Evolutionary conservation across 92 coral and sea anemone species (phyloP), one percentile per base, ranked within the genome.

Genomic region (Siderastrea radians): DNA sequence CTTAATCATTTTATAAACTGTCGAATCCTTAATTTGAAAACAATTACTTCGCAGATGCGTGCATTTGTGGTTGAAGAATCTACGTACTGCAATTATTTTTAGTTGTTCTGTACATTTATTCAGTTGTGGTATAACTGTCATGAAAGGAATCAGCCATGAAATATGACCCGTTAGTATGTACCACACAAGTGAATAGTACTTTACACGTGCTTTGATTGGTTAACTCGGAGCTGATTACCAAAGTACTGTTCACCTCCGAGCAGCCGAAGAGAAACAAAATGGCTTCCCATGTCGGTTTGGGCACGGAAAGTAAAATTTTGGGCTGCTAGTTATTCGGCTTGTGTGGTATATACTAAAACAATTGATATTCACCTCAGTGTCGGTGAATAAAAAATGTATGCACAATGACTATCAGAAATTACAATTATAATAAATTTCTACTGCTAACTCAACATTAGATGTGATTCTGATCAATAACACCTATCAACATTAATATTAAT

Each of bases 401-500:
- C n/a, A n/a, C n/a, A n/a, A n/a, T n/a, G 67, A 61, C 67, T 16
- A 61, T 61, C 67, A 61, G 67, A 61, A 55, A 3, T 55, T 2
- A 55, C 7, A 55, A 55, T 55, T 55, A 1, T 55, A 7, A 7
- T 55, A 55, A 55, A 55, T 7, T 55, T 7, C 8, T 55, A 55
- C 68, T 63, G 68, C 68, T 17, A 63, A 63, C 16, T 63, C 68
- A 63, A 14, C 68, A 63, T 15, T 15, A 63, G 16, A 63, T 63
- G 68, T 63, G 6, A 63, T 26, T 63, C 68, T 63, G 68, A 63
- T 26, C 68, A 63, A 63, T 63, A 63, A 63, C 68, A 63, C 43
- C 43, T 13, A 19, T 63, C 68, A 63, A 63, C 68, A 63, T 75
- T 61, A 75, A 75, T 75, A 60, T 75, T 45, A 45, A 13, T 68